Evolutionary conservation across 2,888 invertebrate genomes (phyloP), one percentile per base, ranked within the genome.

Genomic region (Drosophila colorata): DNA sequence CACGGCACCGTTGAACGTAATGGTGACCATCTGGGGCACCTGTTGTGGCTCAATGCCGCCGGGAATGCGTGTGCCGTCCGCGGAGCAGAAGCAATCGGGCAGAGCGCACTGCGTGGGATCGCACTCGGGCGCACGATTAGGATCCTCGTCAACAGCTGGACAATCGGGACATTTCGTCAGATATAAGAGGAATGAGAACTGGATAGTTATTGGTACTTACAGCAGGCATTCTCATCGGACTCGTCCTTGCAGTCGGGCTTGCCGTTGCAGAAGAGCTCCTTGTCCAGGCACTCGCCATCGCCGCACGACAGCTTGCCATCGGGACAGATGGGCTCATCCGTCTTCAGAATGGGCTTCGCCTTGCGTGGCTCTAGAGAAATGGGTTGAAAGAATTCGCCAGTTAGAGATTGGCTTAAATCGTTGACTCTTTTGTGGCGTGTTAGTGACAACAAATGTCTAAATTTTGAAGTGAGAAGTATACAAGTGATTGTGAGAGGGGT

Each of bases 201-300:
- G 25, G 4, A 23, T 2, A 8, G 33, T 9, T 7, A 8, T 11
- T 11, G 47, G 61, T 1, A 96, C 97, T 96, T 94, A 98, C 98
- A 96, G 94, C 98, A 98, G 78, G 98, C 97, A 89, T 98, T 98
- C 93, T 98, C 98, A 91, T 98, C 98, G 55, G 98, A 98, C 91
- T 97, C 98, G 91, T 98, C 98, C 90, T 97, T 96, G 93, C 98
- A 98, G 91, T 98, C 98, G 53, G 96, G 95, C 92, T 97, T 97
- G 90, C 97, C 98, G 90, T 98, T 97, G 93, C 98, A 98, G 94
- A 98, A 98, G 59, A 98, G 93, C 90, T 96, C 96, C 92, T 96
- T 97, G 83, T 97, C 97, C 66, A 98, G 94, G 93, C 98, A 98
- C 91, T 98, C 98, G 74, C 97, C 97, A 92, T 96, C 96, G 71